A percentile compares a stretch with the other conserved stretches of the same genome.
Conservation (phyloP, 2,113 vertebrate species). For the Myotis lucifugus region DNA sequence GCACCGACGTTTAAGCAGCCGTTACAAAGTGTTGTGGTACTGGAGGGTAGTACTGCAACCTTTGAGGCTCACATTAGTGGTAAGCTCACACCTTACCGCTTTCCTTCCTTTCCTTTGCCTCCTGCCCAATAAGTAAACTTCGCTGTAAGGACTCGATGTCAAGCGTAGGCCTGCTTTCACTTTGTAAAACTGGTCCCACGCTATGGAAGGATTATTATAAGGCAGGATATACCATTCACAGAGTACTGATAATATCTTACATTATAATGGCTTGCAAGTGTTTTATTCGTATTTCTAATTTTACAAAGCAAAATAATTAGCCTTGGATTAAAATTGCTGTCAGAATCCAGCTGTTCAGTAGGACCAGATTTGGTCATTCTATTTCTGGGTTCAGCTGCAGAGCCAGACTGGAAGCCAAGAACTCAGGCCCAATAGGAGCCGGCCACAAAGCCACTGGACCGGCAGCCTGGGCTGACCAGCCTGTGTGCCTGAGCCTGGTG, state of each 20-base stretch:
- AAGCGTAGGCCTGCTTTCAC: not conserved
- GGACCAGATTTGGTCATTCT: constrained; percentile 47
- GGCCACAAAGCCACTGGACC: not conserved
- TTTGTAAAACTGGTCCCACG: not conserved
- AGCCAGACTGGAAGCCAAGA: not conserved
- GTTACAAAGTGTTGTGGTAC: constrained; percentile 98
- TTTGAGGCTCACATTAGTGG: constrained; percentile 99
- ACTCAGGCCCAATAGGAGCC: not conserved
- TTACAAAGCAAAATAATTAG: constrained; percentile 67
- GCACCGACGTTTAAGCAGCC: constrained; percentile 97
- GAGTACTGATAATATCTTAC: constrained; percentile 38
- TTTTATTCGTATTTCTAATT: constrained; percentile 73
- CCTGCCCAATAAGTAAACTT: not conserved
- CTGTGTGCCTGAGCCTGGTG: not conserved
- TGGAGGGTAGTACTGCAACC: constrained; percentile 99
- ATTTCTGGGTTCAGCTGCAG: constrained; percentile 33
- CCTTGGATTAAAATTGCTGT: constrained; percentile 58
- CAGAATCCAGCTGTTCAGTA: constrained; percentile 56
- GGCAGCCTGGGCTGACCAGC: not conserved
- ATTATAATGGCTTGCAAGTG: constrained; percentile 60
- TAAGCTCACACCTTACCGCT: constrained; percentile 83
- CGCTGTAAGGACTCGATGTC: not conserved
- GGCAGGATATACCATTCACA: not conserved
- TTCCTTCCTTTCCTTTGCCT: not conserved
- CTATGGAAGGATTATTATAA: constrained; percentile 22